phyloP scores from a whole-genome alignment of 2,797 vertebrate species.

The Chelidonichthys spinosus region DNA sequence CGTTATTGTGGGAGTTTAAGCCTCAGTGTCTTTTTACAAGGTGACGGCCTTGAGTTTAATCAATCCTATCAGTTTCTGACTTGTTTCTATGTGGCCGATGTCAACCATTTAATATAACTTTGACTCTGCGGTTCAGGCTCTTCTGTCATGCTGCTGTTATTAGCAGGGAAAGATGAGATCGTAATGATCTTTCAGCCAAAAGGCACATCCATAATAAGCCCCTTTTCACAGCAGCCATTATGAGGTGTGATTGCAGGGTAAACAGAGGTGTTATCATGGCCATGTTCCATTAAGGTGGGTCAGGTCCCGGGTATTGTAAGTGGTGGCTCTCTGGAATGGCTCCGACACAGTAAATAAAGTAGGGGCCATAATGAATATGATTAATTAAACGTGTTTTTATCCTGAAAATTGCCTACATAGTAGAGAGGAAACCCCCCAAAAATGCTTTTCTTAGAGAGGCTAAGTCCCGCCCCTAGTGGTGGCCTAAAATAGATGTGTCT shows the following conservation, averaged over 20 bases:
- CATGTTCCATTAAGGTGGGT: not conserved
- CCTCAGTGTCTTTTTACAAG: not conserved
- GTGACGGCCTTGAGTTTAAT: not conserved
- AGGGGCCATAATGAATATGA: not conserved
- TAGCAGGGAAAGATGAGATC: not conserved
- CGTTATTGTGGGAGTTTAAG: conserved; percentile 25
- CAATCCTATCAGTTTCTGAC: not conserved
- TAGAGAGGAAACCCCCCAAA: not conserved
- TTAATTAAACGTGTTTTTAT: not conserved
- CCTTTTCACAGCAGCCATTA: not conserved
- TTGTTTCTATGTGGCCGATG: conserved; percentile 9
- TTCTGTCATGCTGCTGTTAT: not conserved
- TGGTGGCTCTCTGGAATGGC: not conserved
- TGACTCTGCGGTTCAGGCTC: not conserved
- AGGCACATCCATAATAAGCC: not conserved
- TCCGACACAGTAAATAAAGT: not conserved
- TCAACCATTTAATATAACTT: not conserved
- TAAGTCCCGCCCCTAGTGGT: too few relatives aligned
- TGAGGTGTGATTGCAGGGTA: not conserved
- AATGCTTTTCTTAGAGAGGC: not conserved
- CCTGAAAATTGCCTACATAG: not conserved
- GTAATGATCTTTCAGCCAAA: not conserved
- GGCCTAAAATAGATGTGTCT: too few relatives aligned
- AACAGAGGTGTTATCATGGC: not conserved
- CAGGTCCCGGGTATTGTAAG: not conserved